Percentiles rank a stretch among this genome's conserved stretches.
Conservation (phyloP, 30 jellyfish, hydroid and myxozoan genomes). For the Hydractinia symbiolongicarpus region DNA sequence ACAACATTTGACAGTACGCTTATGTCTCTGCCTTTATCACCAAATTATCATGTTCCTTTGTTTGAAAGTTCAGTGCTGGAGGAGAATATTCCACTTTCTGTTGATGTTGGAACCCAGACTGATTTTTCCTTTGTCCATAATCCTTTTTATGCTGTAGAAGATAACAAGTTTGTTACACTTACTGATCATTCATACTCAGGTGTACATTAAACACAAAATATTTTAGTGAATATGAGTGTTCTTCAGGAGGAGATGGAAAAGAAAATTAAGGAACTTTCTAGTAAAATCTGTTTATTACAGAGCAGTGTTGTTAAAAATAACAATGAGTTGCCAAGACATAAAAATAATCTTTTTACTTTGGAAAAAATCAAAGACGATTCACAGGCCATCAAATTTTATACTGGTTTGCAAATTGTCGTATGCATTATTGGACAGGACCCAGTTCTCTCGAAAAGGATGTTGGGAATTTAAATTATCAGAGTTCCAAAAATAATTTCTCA, state of each 20-base stretch:
- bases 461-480: not conserved
- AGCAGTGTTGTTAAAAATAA: not conserved
- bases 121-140: not conserved
- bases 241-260: not conserved
- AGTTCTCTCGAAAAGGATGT: not conserved
- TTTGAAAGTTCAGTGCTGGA: too few relatives aligned
- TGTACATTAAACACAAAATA: not conserved
- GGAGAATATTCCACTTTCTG: not conserved
- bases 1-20: too few relatives aligned
- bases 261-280: not conserved
- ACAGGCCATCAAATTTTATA: not conserved
- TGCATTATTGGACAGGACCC: conserved; percentile 37
- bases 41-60: too few relatives aligned
- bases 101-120: conserved; percentile 1
- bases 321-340: not conserved
- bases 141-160: not conserved
- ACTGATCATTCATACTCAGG: not conserved
- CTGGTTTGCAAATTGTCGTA: conserved; percentile 15
- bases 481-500: not conserved
- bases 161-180: not conserved
- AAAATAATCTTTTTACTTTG: conserved; percentile 27
- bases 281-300: not conserved
- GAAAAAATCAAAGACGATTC: conserved; percentile 34
- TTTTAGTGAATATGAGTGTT: not conserved
- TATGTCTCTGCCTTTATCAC: too few relatives aligned